Evolutionary conservation across 2,113 vertebrate genomes (phyloP).

Genomic region (Eolophus roseicapilla): DNA sequence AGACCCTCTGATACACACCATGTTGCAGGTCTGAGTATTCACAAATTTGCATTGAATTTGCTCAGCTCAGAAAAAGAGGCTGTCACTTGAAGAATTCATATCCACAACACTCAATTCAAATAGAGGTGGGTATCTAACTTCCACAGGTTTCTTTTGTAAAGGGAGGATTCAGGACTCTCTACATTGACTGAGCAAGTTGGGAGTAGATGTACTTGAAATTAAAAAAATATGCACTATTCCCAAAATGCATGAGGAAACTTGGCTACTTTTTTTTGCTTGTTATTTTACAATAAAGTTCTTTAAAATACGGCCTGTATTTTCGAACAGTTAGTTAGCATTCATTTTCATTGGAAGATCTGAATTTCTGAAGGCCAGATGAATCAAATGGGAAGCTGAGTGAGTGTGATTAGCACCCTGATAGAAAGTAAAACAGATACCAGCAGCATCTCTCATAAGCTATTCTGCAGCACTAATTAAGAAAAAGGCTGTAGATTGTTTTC

Average conservation of each 20-base stretch:
- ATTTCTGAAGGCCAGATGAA: background rate
- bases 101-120: background rate
- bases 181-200: background rate
- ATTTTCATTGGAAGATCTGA: background rate
- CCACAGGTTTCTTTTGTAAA: background rate
- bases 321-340: background rate
- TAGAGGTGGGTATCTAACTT: background rate
- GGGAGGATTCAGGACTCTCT: background rate
- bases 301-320: background rate
- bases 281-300: background rate
- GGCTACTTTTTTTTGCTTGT: background rate
- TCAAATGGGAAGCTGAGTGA: background rate
- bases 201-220: background rate
- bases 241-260: background rate
- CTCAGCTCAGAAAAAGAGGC: background rate
- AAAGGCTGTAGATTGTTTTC: background rate
- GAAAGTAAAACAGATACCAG: background rate
- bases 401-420: background rate
- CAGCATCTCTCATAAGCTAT: background rate
- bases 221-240: background rate
- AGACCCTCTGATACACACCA: background rate
- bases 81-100: background rate
- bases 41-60: background rate
- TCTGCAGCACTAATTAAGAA: conserved; percentile 30
- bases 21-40: background rate